These are phyloP conservation scores for Teleogryllus occipitalis DNA, from an alignment of 1,140 invertebrate species.

Conservation along the genomic window DNA sequence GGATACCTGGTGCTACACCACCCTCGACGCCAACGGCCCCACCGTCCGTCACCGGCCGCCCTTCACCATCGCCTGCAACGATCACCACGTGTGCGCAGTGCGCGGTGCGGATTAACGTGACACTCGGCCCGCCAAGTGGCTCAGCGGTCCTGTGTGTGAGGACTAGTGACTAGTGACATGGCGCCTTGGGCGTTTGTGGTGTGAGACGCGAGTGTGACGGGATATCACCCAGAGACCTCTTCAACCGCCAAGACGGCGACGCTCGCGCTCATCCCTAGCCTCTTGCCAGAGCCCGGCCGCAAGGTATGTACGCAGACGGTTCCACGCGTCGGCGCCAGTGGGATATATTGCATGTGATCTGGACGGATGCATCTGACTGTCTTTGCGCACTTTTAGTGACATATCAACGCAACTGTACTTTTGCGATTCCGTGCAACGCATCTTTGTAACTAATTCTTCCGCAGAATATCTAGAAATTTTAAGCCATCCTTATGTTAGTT, in stretches of 20 bases:
- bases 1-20: neutral
- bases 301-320: neutral
- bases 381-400: too few relatives aligned
- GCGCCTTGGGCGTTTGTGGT: neutral
- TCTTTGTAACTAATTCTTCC: too few relatives aligned
- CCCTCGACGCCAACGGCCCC: neutral
- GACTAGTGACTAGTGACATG: slow-evolving; percentile 3
- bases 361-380: too few relatives aligned
- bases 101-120: neutral
- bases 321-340: too few relatives aligned
- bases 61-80: neutral
- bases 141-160: neutral
- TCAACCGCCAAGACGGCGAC: neutral
- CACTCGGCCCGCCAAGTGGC: neutral
- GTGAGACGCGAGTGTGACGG: neutral
- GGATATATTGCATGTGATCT: too few relatives aligned
- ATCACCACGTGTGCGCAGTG: neutral
- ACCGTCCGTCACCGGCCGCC: neutral
- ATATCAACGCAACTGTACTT: too few relatives aligned
- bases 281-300: slow-evolving; percentile 1
- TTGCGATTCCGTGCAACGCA: too few relatives aligned
- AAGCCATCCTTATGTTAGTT: too few relatives aligned
- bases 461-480: too few relatives aligned
- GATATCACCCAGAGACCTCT: neutral
- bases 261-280: neutral